Evolutionary conservation across 1,140 invertebrate species (phyloP).

Genomic region (Meloidogyne chitwoodi): DNA sequence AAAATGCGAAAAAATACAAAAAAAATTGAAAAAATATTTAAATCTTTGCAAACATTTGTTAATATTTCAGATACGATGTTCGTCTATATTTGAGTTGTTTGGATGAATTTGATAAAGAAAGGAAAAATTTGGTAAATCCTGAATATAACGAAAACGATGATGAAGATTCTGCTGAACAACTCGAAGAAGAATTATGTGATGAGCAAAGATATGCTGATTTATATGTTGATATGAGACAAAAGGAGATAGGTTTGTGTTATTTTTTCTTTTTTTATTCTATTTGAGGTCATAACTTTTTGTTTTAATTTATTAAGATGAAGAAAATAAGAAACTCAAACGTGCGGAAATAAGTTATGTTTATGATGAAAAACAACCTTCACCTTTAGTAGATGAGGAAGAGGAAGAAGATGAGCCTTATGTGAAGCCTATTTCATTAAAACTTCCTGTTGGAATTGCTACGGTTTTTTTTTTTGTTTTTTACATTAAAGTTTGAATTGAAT

Average conservation of each 20-base stretch:
- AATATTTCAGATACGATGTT: constrained; percentile 80
- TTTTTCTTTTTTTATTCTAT: not conserved
- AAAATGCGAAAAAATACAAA: not conserved
- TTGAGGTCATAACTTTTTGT: not conserved
- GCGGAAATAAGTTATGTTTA: constrained; percentile 47
- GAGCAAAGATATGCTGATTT: constrained; percentile 69
- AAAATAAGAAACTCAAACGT: constrained; percentile 24
- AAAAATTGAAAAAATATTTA: not conserved
- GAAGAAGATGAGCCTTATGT: constrained; percentile 57
- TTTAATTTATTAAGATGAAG: constrained; percentile 13
- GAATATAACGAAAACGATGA: not conserved
- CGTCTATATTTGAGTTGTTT: constrained; percentile 73
- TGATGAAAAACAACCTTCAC: constrained; percentile 10
- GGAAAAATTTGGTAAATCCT: constrained; percentile 6
- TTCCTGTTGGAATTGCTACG: constrained; percentile 64
- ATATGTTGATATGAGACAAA: constrained; percentile 37
- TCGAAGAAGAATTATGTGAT: constrained; percentile 74
- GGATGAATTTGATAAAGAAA: constrained; percentile 27
- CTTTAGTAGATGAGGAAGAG: constrained; percentile 40
- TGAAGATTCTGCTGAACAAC: constrained; percentile 64
- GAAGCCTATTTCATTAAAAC: constrained; percentile 48
- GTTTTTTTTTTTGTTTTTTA: constrained; percentile 36
- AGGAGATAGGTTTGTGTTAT: constrained; percentile 11
- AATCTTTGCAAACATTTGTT: not conserved
- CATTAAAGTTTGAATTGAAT: not conserved